Conservation (phyloP, 1,140 invertebrate species). For the Chelonus insularis region DNA sequence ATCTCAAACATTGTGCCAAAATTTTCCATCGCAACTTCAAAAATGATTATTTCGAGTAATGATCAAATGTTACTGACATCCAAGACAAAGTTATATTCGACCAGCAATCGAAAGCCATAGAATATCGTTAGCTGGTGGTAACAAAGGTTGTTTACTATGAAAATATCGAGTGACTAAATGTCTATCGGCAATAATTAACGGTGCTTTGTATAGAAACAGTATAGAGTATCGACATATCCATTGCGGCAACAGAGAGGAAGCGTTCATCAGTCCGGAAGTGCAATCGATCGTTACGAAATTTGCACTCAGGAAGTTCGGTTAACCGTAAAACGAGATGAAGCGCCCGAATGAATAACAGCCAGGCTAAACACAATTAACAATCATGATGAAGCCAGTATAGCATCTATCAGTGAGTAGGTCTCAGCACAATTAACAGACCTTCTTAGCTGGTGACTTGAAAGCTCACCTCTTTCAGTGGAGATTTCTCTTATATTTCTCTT, state of each 20-base stretch:
- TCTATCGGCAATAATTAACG: too few relatives aligned
- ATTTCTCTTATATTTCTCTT: conserved; percentile 8
- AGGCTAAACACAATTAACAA: conserved; percentile 14
- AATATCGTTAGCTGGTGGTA: too few relatives aligned
- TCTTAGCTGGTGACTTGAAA: not conserved
- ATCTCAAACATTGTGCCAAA: too few relatives aligned
- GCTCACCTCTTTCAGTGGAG: not conserved
- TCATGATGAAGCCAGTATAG: conserved; percentile 9
- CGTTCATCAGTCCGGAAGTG: conserved; percentile 21
- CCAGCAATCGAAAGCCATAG: too few relatives aligned
- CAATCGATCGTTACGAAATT: conserved; percentile 20
- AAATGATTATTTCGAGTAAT: too few relatives aligned
- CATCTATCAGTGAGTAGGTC: conserved; percentile 1
- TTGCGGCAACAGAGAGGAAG: not conserved
- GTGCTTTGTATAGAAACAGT: too few relatives aligned
- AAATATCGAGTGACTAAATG: too few relatives aligned
- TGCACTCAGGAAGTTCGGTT: conserved; percentile 12
- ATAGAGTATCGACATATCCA: not conserved
- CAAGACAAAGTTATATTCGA: too few relatives aligned
- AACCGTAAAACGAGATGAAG: conserved; percentile 26
- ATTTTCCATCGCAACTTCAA: too few relatives aligned
- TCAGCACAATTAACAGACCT: conserved; percentile 2
- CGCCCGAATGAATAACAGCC: conserved; percentile 16
- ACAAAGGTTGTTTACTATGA: too few relatives aligned
- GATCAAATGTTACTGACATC: too few relatives aligned